A percentile compares a stretch with the other conserved stretches of the same genome.
Conservation (phyloP, 2,797 vertebrate genomes). For the Pagetopsis macropterus region DNA sequence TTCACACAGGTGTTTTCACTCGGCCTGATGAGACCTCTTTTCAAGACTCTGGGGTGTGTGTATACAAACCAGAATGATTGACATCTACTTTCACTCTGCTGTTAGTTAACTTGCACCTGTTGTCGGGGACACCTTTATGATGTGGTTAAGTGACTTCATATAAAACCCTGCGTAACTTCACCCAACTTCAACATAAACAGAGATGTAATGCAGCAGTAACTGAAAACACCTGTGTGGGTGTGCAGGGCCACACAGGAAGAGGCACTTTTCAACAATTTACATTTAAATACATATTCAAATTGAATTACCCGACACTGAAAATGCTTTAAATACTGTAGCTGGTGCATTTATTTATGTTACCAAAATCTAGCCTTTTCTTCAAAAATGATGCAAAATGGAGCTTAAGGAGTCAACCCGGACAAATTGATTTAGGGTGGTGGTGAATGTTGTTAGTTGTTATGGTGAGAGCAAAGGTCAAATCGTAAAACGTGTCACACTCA, state of each 20-base stretch:
- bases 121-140: neutral
- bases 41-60: neutral
- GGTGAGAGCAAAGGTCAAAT: too few species aligned
- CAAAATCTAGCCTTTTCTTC: neutral
- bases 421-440: too few species aligned
- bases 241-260: neutral
- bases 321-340: neutral
- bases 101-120: neutral
- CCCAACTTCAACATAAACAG: neutral
- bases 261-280: neutral
- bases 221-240: neutral
- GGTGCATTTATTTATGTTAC: neutral
- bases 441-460: too few species aligned
- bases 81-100: neutral
- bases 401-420: neutral
- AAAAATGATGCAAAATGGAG: neutral
- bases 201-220: neutral
- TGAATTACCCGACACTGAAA: neutral
- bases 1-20: slow-evolving; percentile 2
- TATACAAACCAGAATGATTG: too few species aligned
- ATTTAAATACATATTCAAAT: neutral
- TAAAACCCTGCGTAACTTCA: neutral
- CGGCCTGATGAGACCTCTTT: neutral
- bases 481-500: too few species aligned
- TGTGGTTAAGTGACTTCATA: neutral